Base-by-base conservation (phyloP, 2,888 invertebrate genomes). In the Acronicta leporina region DNA sequence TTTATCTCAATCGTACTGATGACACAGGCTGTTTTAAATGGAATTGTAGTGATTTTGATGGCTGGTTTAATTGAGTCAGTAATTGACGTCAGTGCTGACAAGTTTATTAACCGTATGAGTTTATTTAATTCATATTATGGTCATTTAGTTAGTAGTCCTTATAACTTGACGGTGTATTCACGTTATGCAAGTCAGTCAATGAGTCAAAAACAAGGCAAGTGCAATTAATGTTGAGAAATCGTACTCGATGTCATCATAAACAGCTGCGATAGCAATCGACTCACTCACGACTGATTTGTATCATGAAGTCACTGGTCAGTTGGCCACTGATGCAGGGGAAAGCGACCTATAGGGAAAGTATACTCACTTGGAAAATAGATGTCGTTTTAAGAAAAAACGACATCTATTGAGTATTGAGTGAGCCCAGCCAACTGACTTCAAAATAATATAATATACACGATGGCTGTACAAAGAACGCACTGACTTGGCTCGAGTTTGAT, bases 21-120 rank as follows among this genome's bases (percentile, higher is more conserved):
- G 60, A 70, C 63, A 71, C 38, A 15, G 49, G 55, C 67, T 60
- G 46, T 74, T 71, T 15, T 51, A 65, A n/a, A 68, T 15, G 56
- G 59, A 77, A 60, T 63, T 55, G 48, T 51, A 51, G 50, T 48
- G 56, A 70, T 51, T 49, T 60, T 38, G 38, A 38, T n/a, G n/a
- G 38, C 38, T 38, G n/a, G 6, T 38, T 38, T n/a, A 38, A 5
- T n/a, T n/a, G 1, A 33, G 33, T 33, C 33, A 30, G 30, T 10
- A 30, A 10, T 1, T 9, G 35, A 35, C 13, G 13, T 35, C 13
- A 38, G 38, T n/a, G 38, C 38, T 38, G n/a, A 6, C n/a, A n/a
- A 35, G 13, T 9, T 11, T 35, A 35, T 13, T 35, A 35, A n/a
- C 38, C n/a, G 38, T n/a, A n/a, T 38, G n/a, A n/a, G 38, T 38